These are phyloP conservation scores for Melierax canorus DNA, from an alignment of 2,113 vertebrate genomes.

Conservation along the genomic window DNA sequence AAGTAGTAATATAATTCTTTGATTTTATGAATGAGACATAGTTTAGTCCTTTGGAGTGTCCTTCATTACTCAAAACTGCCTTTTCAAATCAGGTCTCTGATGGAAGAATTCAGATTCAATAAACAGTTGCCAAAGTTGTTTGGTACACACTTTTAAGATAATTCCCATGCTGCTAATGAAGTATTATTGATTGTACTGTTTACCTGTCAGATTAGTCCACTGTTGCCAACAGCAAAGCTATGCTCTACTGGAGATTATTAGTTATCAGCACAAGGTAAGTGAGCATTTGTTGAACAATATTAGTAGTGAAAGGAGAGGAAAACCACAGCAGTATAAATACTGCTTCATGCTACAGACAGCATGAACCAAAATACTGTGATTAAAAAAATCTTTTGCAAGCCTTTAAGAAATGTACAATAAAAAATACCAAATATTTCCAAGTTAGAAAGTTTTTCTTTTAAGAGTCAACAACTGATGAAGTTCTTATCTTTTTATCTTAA, in stretches of 20 bases:
- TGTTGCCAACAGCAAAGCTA: not conserved
- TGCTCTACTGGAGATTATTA: not conserved
- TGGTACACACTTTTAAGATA: not conserved
- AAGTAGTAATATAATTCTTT: not conserved
- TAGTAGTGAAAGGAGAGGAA: not conserved
- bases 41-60: not conserved
- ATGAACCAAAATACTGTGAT: not conserved
- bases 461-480: not conserved
- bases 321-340: not conserved
- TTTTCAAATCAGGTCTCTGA: not conserved
- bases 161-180: not conserved
- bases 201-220: not conserved
- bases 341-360: not conserved
- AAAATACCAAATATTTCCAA: not conserved
- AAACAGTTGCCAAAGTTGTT: not conserved
- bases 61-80: conserved; percentile 12
- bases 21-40: not conserved
- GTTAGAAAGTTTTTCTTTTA: not conserved
- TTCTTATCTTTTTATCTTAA: not conserved
- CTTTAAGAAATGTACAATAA: not conserved
- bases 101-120: not conserved
- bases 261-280: not conserved
- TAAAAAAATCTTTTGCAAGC: not conserved
- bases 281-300: not conserved
- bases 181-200: not conserved